These are phyloP conservation scores for Sycophila texana DNA, from an alignment of 2,888 invertebrate genomes.

Conservation along the genomic window DNA sequence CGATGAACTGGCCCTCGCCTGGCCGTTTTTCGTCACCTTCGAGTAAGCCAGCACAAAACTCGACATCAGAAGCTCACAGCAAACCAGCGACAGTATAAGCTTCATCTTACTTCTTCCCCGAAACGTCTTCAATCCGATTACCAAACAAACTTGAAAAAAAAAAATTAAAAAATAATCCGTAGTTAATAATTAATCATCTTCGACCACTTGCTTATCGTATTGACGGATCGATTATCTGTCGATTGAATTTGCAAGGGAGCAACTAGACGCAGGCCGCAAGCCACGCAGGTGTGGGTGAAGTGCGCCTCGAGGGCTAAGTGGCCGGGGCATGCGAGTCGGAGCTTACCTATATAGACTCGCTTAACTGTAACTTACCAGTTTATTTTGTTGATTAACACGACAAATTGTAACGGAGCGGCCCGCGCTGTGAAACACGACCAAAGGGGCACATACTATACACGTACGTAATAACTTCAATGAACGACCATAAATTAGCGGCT, in stretches of 20 bases:
- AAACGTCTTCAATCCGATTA: no score
- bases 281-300: neutral
- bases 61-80: neutral
- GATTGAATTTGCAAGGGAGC: neutral
- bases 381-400: slow-evolving; percentile 41
- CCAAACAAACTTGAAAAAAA: neutral
- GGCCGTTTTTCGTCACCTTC: slow-evolving; percentile 34
- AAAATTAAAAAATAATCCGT: neutral
- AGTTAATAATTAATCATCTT: neutral
- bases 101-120: neutral
- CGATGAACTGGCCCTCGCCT: slow-evolving; percentile 56
- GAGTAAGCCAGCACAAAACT: slow-evolving; percentile 8
- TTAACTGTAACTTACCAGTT: slow-evolving; percentile 64
- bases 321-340: neutral
- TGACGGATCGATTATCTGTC: no score
- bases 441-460: neutral
- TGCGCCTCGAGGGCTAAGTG: neutral
- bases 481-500: neutral
- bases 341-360: slow-evolving; percentile 64
- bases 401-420: slow-evolving; percentile 74
- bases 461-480: neutral
- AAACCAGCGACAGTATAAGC: neutral
- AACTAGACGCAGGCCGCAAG: neutral
- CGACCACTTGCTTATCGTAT: neutral
- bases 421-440: neutral